Conservation (phyloP, 2,113 vertebrate genomes). For the Coptodon rendalli region DNA sequence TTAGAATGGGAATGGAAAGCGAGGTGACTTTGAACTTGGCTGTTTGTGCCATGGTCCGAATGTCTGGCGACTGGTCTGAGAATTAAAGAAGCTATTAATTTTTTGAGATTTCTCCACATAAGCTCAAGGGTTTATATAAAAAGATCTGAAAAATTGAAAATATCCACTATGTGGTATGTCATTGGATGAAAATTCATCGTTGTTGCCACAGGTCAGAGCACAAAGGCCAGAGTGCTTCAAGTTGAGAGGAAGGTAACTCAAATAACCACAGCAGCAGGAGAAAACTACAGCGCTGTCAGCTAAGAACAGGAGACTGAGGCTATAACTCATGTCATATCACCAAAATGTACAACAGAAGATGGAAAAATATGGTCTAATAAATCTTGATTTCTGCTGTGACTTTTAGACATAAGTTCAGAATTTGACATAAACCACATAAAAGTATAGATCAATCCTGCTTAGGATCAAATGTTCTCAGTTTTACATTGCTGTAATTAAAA, state of each 20-base stretch:
- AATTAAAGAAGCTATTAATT: not conserved
- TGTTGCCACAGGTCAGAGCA: not conserved
- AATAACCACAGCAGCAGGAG: not conserved
- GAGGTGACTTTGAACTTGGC: not conserved
- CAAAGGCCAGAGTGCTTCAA: not conserved
- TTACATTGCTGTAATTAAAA: not conserved
- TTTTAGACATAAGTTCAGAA: not conserved
- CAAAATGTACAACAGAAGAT: not conserved
- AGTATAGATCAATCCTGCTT: not conserved
- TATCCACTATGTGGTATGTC: not conserved
- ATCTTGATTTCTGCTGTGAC: not conserved
- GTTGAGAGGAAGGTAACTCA: not conserved
- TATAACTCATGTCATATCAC: not conserved
- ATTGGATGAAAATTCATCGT: not conserved
- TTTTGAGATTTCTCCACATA: not conserved
- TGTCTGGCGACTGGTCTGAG: not conserved
- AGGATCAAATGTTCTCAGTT: not conserved
- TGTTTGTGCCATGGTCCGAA: fast-evolving
- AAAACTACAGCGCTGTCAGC: not conserved
- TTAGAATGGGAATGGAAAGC: not conserved
- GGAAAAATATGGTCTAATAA: not conserved
- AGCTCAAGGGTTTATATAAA: fast-evolving
- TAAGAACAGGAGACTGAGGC: not conserved
- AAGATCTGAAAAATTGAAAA: fast-evolving
- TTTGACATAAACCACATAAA: not conserved